These are phyloP conservation scores for Patella ulyssiponensis DNA, from an alignment of 2,888 invertebrate genomes.

Conservation along the genomic window DNA sequence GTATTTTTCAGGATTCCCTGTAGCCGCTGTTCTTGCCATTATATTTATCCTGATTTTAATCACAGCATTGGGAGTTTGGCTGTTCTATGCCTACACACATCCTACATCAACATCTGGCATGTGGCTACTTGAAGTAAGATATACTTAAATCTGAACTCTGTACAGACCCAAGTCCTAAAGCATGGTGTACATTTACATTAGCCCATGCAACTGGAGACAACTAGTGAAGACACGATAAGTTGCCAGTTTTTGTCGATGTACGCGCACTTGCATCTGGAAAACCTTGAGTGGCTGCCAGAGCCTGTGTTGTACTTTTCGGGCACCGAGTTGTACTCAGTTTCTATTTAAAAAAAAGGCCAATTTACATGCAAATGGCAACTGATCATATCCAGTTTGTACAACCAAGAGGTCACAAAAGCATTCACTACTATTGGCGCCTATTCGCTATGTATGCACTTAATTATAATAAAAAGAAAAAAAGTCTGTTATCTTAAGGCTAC, in stretches of 20 bases:
- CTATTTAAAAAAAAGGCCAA: too few species aligned
- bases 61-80: conserved; percentile 83
- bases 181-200: too few species aligned
- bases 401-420: too few species aligned
- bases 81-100: conserved; percentile 94
- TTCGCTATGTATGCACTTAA: too few species aligned
- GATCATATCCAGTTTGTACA: too few species aligned
- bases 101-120: conserved; percentile 97
- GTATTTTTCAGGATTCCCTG: conserved; percentile 24
- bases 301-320: not conserved
- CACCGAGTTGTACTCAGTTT: not conserved
- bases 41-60: conserved; percentile 79
- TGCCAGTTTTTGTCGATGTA: not conserved
- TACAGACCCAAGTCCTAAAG: not conserved
- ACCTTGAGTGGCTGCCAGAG: not conserved
- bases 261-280: not conserved
- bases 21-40: conserved; percentile 54
- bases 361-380: too few species aligned
- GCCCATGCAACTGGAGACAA: too few species aligned
- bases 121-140: conserved; percentile 90
- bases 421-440: too few species aligned
- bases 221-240: not conserved
- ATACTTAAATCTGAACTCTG: not conserved
- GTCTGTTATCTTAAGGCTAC: too few species aligned
- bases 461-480: too few species aligned